Percentiles rank a stretch among this genome's conserved stretches.
These are phyloP conservation scores for Drosophila rhopaloa DNA, from an alignment of 1,140 invertebrate species.

Conservation along the genomic window DNA sequence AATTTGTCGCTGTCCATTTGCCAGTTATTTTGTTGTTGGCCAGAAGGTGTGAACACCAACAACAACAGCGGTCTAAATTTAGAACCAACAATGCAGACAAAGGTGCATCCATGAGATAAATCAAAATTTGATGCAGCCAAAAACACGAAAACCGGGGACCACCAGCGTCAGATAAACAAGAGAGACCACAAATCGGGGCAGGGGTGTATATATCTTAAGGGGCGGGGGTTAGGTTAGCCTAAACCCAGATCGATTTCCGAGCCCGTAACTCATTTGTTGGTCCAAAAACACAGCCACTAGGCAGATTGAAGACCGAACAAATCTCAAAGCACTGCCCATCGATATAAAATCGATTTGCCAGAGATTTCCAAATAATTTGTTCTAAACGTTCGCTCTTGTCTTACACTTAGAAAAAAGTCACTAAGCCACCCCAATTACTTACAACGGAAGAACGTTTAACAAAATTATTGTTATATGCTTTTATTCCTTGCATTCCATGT, in stretches of 20 bases:
- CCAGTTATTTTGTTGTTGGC: conserved; percentile 44
- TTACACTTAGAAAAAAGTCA: conserved; percentile 6
- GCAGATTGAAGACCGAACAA: conserved; percentile 5
- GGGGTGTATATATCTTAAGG: neutral
- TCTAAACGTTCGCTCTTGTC: neutral
- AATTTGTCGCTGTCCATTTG: conserved; percentile 66
- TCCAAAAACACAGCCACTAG: conserved; percentile 32
- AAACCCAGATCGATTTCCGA: conserved; percentile 43
- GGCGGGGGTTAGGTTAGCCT: conserved; percentile 21
- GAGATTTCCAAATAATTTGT: conserved; percentile 73
- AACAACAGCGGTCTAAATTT: conserved; percentile 57
- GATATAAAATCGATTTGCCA: conserved; percentile 74
- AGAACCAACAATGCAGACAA: conserved; percentile 28
- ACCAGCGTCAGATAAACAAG: conserved; percentile 70
- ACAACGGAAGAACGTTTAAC: no score
- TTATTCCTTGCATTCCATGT: no score
- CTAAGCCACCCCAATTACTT: neutral
- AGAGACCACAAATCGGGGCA: conserved; percentile 22
- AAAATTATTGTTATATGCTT: no score
- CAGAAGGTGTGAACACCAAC: conserved; percentile 68
- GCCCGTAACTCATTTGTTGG: conserved; percentile 66
- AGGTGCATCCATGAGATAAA: conserved; percentile 71
- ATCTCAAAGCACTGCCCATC: conserved; percentile 24
- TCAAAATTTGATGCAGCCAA: conserved; percentile 63
- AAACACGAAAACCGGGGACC: conserved; percentile 44